Evolutionary conservation across 2,113 vertebrate genomes (phyloP), one percentile per base, ranked within the genome.

Genomic region (Odocoileus virginianus): DNA sequence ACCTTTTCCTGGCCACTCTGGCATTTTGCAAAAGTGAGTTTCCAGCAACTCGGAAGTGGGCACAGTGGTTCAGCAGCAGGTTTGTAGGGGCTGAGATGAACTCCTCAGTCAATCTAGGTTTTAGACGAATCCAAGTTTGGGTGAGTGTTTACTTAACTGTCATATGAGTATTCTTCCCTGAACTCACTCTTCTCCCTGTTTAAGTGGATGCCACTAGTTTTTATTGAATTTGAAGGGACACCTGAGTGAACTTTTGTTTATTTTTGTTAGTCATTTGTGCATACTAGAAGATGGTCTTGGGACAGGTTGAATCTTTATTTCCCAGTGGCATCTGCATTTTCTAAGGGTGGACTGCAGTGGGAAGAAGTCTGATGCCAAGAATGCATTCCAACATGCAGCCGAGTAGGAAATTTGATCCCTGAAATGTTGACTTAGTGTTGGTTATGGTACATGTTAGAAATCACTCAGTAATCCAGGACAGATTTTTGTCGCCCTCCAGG

Each of bases 391-490:
- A 27, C 86, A 60, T 88, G 55, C 76, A 97, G 64, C 85, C 89
- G 83, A 91, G 86, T 85, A 95, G 95, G 98, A 98, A 96, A 98
- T 95, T 93, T 97, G 97, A 97, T 97, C 97, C 82, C 79, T 96
- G 96, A 97, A 97, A 97, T 97, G 96, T 98, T 97, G 97, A 97
- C 25, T 97, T 97, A 97, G 92, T 94, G 86, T 97, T 97, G 94
- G 98, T 98, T 98, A 97, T 98, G 98, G 98, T 97, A 87, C 97
- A 95, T 97, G 94, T 94, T 97, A 98, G 98, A 98, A 98, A 97
- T 98, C 97, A 97, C 96, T 81, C 88, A 89, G 94, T 98, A 97
- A 98, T 97, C 96, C 98, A 94, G 97, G 97, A 97, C 98, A 97
- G 97, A 93, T 97, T 98, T 97, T 97, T 98, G 83, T 91, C 25